Base-by-base conservation (phyloP, 2,888 invertebrate species). In the Temnothorax unifasciatus region DNA sequence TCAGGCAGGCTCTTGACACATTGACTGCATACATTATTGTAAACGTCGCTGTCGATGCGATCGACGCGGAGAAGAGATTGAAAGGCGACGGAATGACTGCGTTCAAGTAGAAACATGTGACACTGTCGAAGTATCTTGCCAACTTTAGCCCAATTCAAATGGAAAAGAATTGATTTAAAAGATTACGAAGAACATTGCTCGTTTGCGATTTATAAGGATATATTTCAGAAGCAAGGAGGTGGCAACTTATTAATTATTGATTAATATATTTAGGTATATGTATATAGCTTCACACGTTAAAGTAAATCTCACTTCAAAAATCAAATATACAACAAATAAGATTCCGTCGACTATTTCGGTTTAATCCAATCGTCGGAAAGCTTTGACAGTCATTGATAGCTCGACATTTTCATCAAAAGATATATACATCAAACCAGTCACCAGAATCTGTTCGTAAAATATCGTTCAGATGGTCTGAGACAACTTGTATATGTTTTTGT, bases 1-100 rank as follows among this genome's bases (percentile, higher is more conserved):
- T 88, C 87, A 77, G 66, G 66, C 75, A 68, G 64, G 69, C 83
- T 87, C 89, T 87, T 89, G 90, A 89, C 90, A 90, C 90, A 90
- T 90, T 86, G 90, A 86, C 90, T 75, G 90, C 87, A 90, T 90
- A 87, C 86, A 89, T 90, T 90, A 87, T 83, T 84, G 90, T 87
- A 89, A 90, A 90, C 82, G 89, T 90, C 86, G 87, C 50, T 82
- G 85, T 66, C 83, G 64, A 81, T 81, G 88, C 84, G 88, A 87
- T 86, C 86, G 89, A 63, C 75, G 74, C 74, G 34, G 57, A 44
- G 50, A n/a, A 18, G 83, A 61, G 61, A 57, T 74, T 66, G 83
- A 79, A 50, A 61, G 68, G 44, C 38, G 13, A 79, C 25, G 38
- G 29, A 13, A 50, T 34, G 63, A 54, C 34, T 54, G 63, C 29